Conservation (phyloP, 2,113 vertebrate species). For the Zapornia atra region DNA sequence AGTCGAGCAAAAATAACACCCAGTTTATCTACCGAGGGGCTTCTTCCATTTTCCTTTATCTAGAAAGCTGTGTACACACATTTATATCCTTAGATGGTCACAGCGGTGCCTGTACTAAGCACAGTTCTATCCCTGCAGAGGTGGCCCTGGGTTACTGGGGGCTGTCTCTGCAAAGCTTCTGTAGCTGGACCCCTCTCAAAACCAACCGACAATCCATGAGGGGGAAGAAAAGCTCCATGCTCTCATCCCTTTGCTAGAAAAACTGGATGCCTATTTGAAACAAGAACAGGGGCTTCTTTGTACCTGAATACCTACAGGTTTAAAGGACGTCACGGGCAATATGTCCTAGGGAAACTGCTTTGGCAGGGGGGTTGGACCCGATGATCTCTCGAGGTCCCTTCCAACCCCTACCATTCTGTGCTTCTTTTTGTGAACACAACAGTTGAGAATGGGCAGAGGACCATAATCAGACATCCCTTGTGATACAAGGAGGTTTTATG, state of each 20-base stretch:
- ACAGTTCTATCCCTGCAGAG: neutral
- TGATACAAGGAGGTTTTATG: neutral
- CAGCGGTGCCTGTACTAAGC: neutral
- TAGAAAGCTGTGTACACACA: neutral
- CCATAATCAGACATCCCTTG: neutral
- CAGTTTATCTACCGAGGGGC: neutral
- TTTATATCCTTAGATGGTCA: neutral
- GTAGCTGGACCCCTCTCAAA: slow-evolving; percentile 1
- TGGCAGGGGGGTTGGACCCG: too few species aligned
- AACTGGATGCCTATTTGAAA: neutral
- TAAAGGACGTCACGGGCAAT: accelerated
- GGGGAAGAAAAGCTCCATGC: neutral
- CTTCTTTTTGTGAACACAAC: neutral
- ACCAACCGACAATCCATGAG: neutral
- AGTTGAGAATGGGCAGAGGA: neutral
- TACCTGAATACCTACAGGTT: neutral
- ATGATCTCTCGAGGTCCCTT: too few species aligned
- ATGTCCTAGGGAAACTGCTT: too few species aligned
- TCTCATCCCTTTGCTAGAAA: neutral
- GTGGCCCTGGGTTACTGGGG: neutral
- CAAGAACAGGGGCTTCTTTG: neutral
- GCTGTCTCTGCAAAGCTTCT: neutral
- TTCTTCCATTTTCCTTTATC: neutral
- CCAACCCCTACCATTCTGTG: too few species aligned
- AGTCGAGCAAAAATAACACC: neutral